These are phyloP conservation scores for Chelonus formosanus DNA, from an alignment of 2,888 invertebrate species.

Conservation along the genomic window DNA sequence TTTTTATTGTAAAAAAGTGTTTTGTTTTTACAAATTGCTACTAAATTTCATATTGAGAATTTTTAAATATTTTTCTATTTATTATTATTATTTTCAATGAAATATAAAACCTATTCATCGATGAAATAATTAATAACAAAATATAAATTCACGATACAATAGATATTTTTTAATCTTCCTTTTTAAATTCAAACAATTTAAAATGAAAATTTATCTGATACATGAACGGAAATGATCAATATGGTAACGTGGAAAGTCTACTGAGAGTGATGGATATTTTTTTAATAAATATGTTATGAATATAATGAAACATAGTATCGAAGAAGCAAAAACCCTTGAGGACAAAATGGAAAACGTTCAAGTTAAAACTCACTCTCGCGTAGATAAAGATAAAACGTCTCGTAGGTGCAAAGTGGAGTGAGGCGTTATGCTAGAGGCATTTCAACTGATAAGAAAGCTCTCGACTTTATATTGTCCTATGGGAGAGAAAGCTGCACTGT, in stretches of 20 bases:
- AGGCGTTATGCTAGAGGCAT: conserved; percentile 37
- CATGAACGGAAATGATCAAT: too few species aligned
- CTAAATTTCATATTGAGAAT: too few species aligned
- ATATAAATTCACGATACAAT: too few species aligned
- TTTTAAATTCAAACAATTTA: too few species aligned
- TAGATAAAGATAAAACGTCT: conserved; percentile 41
- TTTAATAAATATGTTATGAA: conserved; percentile 11
- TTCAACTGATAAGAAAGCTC: conserved; percentile 35
- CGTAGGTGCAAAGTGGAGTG: conserved; percentile 41
- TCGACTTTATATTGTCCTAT: conserved; percentile 31
- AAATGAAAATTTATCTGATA: too few species aligned
- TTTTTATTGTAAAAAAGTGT: not conserved
- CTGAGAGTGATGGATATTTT: not conserved
- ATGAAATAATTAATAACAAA: too few species aligned
- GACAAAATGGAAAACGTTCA: conserved; percentile 24
- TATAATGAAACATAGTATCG: not conserved
- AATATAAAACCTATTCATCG: too few species aligned
- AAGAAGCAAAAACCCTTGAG: conserved; percentile 14
- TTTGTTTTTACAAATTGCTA: too few species aligned
- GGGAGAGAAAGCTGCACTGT: conserved; percentile 13
- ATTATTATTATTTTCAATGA: too few species aligned
- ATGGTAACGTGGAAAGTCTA: too few species aligned
- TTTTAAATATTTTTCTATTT: too few species aligned
- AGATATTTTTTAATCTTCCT: too few species aligned
- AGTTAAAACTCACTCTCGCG: conserved; percentile 28